Evolutionary conservation across 2,113 vertebrate species (phyloP), one percentile per base, ranked within the genome.

Genomic region (Podiceps cristatus): DNA sequence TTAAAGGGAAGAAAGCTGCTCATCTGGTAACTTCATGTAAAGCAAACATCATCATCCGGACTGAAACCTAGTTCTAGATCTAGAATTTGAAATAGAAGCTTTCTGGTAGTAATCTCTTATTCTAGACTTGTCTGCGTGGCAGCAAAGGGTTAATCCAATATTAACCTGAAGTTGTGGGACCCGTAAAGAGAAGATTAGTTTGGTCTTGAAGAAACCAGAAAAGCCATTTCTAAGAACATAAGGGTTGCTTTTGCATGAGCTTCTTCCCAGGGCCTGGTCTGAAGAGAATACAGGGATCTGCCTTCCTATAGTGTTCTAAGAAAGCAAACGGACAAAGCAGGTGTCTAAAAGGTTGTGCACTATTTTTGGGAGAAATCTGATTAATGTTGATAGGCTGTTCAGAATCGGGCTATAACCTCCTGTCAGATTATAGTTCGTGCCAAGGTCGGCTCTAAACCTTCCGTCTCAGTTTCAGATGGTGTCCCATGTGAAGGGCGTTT

Each of bases 361-460:
- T 98, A 94, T 98, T 98, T 97, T 91, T 94, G 86, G 96, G 97
- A 96, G 97, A 97, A 97, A 97, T 96, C 97, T 98, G 97, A 98
- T 98, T 97, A 98, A 98, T 97, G 97, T 83, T 79, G 93, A 96
- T 93, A 53, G 96, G 92, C 95, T 96, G 71, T 95, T 90, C 87
- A 90, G 94, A 94, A 94, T 96, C 96, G 97, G 90, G 88, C 89
- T 92, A 20, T 95, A 96, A 77, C 96, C 80, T 95, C 86, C 90
- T 95, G 96, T 93, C 94, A 98, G 98, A 97, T 98, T 97, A 97
- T 86, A 83, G 97, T 96, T 96, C 93, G 40, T 64, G 66, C 93
- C 93, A 96, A 95, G 95, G 96, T 91, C 63, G 5, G 50, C 86
- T 97, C 87, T 96, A 82, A 97, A 93, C 71, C 86, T 91, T 95